These are phyloP conservation scores for Butorides virescens DNA, from an alignment of 2,113 vertebrate genomes.

Conservation along the genomic window DNA sequence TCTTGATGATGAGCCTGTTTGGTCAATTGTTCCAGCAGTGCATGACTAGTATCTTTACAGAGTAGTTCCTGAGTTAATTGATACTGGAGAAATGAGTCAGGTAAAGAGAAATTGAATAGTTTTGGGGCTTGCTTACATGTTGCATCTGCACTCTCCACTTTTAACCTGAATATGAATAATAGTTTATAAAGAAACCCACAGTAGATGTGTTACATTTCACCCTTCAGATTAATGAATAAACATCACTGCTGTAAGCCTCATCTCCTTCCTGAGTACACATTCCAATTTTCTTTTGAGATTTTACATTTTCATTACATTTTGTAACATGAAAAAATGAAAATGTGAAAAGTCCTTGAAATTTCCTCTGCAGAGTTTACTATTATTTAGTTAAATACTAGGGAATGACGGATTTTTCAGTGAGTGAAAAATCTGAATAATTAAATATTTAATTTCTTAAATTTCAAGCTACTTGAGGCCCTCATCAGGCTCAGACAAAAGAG, in stretches of 20 bases:
- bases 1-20: not conserved
- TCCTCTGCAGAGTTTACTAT: not conserved
- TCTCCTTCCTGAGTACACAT: not conserved
- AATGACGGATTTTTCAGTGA: not conserved
- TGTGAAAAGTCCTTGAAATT: not conserved
- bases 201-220: not conserved
- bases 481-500: not conserved
- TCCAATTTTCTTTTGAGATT: not conserved
- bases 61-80: not conserved
- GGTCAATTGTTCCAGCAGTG: not conserved
- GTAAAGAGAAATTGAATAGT: not conserved
- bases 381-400: not conserved
- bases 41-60: not conserved
- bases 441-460: not conserved
- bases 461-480: not conserved
- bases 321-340: not conserved
- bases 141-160: not conserved
- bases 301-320: not conserved
- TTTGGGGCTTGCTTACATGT: not conserved
- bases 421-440: not conserved
- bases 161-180: not conserved
- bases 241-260: not conserved
- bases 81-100: not conserved
- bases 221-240: not conserved
- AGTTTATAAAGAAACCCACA: not conserved